Percentiles rank a stretch among this genome's conserved stretches.
Evolutionary conservation across 2,888 invertebrate genomes (phyloP).

Genomic region (Laothoe populi): DNA sequence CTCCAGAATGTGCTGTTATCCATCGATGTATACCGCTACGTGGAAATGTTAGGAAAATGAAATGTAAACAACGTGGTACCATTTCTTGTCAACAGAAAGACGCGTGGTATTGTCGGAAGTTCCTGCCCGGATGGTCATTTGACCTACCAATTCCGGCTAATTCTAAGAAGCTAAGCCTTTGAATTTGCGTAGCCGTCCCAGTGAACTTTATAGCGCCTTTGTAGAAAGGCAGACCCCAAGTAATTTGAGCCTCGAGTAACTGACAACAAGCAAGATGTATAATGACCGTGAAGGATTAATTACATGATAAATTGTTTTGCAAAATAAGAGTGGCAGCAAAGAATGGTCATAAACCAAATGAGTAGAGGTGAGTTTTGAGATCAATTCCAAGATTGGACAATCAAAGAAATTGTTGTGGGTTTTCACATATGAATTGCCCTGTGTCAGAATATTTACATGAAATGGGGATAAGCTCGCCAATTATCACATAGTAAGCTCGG

Average conservation of each 20-base stretch:
- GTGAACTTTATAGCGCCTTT: neutral
- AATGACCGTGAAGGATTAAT: conserved; percentile 6
- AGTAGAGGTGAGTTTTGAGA: too few species aligned
- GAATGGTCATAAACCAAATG: too few species aligned
- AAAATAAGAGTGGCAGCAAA: neutral
- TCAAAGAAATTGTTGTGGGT: too few species aligned
- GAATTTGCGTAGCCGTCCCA: neutral
- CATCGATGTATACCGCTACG: conserved; percentile 38
- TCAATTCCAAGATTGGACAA: too few species aligned
- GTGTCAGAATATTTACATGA: too few species aligned
- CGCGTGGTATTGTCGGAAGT: conserved; percentile 53
- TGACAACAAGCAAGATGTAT: neutral
- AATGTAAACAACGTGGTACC: conserved; percentile 7
- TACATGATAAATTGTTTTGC: neutral
- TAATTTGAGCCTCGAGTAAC: neutral
- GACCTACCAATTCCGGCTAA: conserved; percentile 64
- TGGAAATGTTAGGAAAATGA: conserved; percentile 30
- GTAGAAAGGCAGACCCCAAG: neutral
- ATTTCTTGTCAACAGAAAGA: conserved; percentile 61
- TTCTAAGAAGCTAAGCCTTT: conserved; percentile 44
- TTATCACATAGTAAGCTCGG: too few species aligned
- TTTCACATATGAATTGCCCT: too few species aligned
- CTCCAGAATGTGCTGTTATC: neutral
- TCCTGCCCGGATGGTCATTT: conserved; percentile 57
- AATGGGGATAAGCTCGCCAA: too few species aligned